phyloP scores from a whole-genome alignment of 1,140 invertebrate genomes.

The Drosophila pruinosa region DNA sequence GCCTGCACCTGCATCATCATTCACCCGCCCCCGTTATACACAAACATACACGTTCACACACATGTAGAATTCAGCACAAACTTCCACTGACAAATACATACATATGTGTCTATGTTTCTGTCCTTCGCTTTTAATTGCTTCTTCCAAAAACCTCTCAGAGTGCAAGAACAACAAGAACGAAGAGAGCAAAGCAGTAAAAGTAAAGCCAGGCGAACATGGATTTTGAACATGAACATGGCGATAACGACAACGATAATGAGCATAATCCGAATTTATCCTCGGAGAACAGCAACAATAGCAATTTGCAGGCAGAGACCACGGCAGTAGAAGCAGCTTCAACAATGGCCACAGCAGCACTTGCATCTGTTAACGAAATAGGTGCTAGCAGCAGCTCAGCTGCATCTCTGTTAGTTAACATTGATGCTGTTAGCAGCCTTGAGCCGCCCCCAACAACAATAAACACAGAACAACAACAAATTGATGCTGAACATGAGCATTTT shows the following conservation, averaged over 20 bases:
- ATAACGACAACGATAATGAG: constrained; percentile 60
- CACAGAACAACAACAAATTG: constrained; percentile 29
- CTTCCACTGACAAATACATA: background rate
- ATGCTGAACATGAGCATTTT: constrained; percentile 71
- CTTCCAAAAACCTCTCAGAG: constrained; percentile 41
- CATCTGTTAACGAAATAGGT: constrained; percentile 25
- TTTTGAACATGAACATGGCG: constrained; percentile 41
- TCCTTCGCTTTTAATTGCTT: constrained; percentile 41
- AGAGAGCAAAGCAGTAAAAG: constrained; percentile 21
- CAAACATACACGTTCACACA: background rate
- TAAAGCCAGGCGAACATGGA: constrained; percentile 25
- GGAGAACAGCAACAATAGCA: constrained; percentile 64
- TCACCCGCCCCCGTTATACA: constrained; percentile 1
- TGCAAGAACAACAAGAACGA: constrained; percentile 11
- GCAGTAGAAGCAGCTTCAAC: constrained; percentile 27
- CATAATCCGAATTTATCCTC: constrained; percentile 70
- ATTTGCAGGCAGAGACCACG: constrained; percentile 50
- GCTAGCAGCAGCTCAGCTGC: constrained; percentile 25
- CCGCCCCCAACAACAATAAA: constrained; percentile 4
- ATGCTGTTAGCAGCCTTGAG: constrained; percentile 11
- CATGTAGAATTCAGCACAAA: no score
- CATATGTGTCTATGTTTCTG: constrained; percentile 20
- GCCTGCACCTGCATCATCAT: constrained; percentile 38
- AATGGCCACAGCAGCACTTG: constrained; percentile 38
- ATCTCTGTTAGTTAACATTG: constrained; percentile 46